Evolutionary conservation across 2,113 vertebrate species (phyloP).

Genomic region (Phrynosoma blainvillii): DNA sequence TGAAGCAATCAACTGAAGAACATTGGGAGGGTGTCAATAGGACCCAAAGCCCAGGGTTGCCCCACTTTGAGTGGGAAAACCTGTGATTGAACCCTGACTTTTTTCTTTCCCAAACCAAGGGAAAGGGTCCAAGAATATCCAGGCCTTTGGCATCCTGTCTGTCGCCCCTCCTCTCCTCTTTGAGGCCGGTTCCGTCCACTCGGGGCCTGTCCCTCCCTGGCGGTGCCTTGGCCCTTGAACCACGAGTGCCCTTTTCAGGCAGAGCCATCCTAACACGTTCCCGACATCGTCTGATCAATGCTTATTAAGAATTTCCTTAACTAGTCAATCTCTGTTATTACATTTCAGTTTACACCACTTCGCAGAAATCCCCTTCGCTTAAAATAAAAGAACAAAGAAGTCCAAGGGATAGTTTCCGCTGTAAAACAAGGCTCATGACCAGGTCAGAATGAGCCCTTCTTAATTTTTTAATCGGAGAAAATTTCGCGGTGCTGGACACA

Average conservation of each 20-base stretch:
- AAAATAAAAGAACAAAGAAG: background rate
- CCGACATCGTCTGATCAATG: background rate
- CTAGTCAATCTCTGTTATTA: background rate
- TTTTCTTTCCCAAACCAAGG: background rate
- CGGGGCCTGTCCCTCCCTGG: background rate
- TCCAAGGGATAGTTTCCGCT: background rate
- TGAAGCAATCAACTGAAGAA: no score
- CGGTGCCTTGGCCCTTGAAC: background rate
- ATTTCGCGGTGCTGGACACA: no score
- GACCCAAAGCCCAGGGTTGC: no score
- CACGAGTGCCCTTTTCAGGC: background rate
- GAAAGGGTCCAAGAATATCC: background rate
- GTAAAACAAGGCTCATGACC: background rate
- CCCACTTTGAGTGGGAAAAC: background rate
- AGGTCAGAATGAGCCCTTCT: background rate
- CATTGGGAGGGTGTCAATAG: no score
- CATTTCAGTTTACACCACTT: background rate
- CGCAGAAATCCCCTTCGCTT: no score
- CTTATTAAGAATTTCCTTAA: background rate
- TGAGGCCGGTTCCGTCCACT: background rate
- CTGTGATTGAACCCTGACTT: no score
- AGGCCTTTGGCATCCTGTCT: no score
- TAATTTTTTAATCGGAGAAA: background rate
- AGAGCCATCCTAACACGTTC: accelerated
- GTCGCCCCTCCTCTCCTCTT: background rate